Conservation (phyloP, 2,888 invertebrate genomes). For the Tinea trinotella region DNA sequence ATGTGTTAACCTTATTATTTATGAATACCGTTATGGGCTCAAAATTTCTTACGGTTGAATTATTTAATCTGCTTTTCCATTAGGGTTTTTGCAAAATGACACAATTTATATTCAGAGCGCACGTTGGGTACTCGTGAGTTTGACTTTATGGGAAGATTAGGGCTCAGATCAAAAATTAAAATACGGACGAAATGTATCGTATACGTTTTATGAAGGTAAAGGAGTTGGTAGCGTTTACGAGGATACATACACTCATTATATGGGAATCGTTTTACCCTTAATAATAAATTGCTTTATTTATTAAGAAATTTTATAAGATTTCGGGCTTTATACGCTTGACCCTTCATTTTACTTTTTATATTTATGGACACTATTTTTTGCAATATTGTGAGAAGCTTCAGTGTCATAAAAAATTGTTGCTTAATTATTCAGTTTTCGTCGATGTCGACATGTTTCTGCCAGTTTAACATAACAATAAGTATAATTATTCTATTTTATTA, state of each 20-base stretch:
- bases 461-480: too few relatives aligned
- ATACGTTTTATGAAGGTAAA: slow-evolving; percentile 20
- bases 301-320: slow-evolving; percentile 26
- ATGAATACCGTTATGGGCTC: slow-evolving; percentile 62
- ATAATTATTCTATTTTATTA: too few relatives aligned
- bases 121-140: slow-evolving; percentile 42
- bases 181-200: slow-evolving; percentile 21
- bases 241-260: slow-evolving; percentile 46
- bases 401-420: too few relatives aligned
- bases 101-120: slow-evolving; percentile 64
- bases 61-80: slow-evolving; percentile 70
- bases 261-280: slow-evolving; percentile 46
- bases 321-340: slow-evolving; percentile 3
- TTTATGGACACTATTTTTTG: too few relatives aligned
- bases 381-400: too few relatives aligned
- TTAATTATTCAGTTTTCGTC: too few relatives aligned
- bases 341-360: slow-evolving; percentile 19
- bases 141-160: slow-evolving; percentile 58
- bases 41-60: slow-evolving; percentile 66
- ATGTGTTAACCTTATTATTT: slow-evolving; percentile 62
- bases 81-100: slow-evolving; percentile 63
- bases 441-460: too few relatives aligned
- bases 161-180: slow-evolving; percentile 51
- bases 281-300: slow-evolving; percentile 45
- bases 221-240: slow-evolving; percentile 31